Percentiles rank a stretch among this genome's conserved stretches.
Evolutionary conservation across 2,113 vertebrate species (phyloP).

Genomic region (Camelus dromedarius): DNA sequence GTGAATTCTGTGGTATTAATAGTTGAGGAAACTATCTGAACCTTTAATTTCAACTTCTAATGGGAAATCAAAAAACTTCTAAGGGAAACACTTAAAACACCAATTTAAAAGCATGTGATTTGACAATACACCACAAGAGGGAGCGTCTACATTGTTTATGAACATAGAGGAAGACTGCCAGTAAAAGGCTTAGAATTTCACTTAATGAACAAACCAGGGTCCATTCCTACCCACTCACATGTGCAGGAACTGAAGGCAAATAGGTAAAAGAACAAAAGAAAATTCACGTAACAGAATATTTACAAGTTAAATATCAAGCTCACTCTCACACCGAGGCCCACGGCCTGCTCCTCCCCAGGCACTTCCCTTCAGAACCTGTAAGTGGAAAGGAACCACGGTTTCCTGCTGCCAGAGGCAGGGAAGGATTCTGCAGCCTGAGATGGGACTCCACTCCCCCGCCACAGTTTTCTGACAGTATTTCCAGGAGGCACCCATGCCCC

Average conservation of each 20-base stretch:
- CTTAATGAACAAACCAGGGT: neutral
- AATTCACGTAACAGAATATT: neutral
- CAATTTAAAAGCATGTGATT: neutral
- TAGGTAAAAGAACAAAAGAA: neutral
- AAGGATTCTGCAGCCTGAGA: neutral
- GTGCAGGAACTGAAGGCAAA: neutral
- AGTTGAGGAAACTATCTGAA: neutral
- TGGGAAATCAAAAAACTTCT: conserved; percentile 8
- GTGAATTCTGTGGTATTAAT: neutral
- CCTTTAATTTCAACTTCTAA: neutral
- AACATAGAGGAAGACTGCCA: neutral
- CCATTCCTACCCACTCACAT: neutral
- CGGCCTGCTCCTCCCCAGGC: neutral
- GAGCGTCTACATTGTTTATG: neutral
- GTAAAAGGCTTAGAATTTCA: neutral
- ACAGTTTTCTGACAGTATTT: neutral
- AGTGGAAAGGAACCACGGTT: neutral
- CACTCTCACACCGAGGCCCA: neutral
- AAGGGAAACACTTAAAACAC: neutral
- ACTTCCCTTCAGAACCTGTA: neutral
- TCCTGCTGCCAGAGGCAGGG: too few relatives aligned
- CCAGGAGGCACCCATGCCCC: neutral
- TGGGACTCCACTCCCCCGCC: neutral
- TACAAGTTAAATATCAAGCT: conserved; percentile 1
- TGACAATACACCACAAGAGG: conserved; percentile 66